Conservation (phyloP, 2,888 invertebrate species). For the Arrhopalites spinosus region DNA sequence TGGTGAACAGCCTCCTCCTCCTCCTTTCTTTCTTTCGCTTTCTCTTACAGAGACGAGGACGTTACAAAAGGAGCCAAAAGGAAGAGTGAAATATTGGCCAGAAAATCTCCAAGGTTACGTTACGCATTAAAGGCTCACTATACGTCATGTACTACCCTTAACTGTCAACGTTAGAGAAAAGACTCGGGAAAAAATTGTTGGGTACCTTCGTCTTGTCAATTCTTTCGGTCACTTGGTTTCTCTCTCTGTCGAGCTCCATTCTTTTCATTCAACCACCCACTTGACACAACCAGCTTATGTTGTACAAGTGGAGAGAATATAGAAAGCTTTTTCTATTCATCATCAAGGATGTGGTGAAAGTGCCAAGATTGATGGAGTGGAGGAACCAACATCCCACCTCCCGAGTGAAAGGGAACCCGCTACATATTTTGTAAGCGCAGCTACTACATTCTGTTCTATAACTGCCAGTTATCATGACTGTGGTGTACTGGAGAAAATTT, state of each 20-base stretch:
- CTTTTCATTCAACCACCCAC: conserved; percentile 7
- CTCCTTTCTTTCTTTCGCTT: not conserved
- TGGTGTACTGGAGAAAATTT: too few species aligned
- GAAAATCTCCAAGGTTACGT: conserved; percentile 42
- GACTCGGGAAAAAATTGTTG: too few species aligned
- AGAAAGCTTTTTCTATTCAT: not conserved
- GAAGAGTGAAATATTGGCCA: conserved; percentile 43
- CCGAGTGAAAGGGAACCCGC: too few species aligned
- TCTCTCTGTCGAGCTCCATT: not conserved
- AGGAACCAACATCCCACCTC: not conserved
- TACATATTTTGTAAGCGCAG: too few species aligned
- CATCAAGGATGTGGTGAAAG: not conserved
- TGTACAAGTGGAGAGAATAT: not conserved
- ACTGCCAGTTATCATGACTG: too few species aligned
- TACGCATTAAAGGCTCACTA: conserved; percentile 45
- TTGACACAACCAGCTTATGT: not conserved
- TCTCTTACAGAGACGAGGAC: conserved; percentile 8
- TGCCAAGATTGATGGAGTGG: conserved; percentile 24
- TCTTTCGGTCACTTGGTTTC: conserved; percentile 19
- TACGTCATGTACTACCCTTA: conserved; percentile 41
- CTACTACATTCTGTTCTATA: too few species aligned
- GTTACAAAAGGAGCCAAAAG: conserved; percentile 12
- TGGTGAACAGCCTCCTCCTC: not conserved
- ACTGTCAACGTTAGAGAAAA: conserved; percentile 25
- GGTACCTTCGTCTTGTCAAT: conserved; percentile 27